A percentile compares a stretch with the other conserved stretches of the same genome.
phyloP scores from a whole-genome alignment of 1,140 invertebrate genomes.

The Parapsyche elsis region DNA sequence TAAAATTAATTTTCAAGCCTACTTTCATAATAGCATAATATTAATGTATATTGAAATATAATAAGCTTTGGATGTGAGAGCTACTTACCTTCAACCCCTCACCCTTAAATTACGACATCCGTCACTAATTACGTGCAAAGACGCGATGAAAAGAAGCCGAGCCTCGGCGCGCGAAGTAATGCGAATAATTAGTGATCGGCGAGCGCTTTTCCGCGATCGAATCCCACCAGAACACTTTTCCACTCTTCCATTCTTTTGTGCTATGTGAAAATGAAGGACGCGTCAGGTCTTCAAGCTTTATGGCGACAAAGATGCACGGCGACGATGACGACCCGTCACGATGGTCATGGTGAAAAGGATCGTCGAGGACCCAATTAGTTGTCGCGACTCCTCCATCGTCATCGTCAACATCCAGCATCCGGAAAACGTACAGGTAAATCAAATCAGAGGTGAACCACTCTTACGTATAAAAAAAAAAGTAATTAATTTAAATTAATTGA shows the following conservation, averaged over 20 bases:
- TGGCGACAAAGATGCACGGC: background rate
- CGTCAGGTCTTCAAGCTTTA: background rate
- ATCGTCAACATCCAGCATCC: background rate
- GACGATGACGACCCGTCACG: background rate
- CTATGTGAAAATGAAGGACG: background rate
- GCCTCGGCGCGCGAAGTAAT: background rate
- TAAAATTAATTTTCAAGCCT: too few species aligned
- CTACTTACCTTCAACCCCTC: too few species aligned
- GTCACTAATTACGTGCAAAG: slow-evolving; percentile 8
- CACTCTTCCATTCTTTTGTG: background rate
- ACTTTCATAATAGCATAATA: too few species aligned
- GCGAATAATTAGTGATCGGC: slow-evolving; percentile 10
- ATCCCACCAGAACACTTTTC: background rate
- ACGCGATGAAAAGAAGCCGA: background rate
- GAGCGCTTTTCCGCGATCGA: background rate
- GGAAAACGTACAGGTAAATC: slow-evolving; percentile 43
- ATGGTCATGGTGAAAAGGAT: slow-evolving; percentile 21
- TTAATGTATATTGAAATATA: too few species aligned
- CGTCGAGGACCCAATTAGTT: slow-evolving; percentile 53
- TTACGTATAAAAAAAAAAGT: background rate
- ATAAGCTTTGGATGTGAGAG: too few species aligned
- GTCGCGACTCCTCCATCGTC: slow-evolving; percentile 19
- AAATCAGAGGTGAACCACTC: slow-evolving; percentile 52
- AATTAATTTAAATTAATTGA: background rate
- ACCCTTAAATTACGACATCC: slow-evolving; percentile 18